Evolutionary conservation across 2,113 vertebrate species (phyloP).

Genomic region (Syngnathus floridae): DNA sequence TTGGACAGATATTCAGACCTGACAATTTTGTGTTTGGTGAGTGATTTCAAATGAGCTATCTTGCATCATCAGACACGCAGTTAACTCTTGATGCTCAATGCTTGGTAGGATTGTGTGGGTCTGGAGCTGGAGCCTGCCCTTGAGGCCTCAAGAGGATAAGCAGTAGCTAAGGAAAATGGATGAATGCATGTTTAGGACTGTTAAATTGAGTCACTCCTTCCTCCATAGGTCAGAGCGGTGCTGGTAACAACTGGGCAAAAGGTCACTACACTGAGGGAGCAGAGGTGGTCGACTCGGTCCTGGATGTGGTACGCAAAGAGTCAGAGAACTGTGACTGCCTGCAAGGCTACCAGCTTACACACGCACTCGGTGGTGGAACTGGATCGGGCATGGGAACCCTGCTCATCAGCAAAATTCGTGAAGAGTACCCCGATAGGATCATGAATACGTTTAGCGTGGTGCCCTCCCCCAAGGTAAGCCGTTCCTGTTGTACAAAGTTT

Average conservation of each 20-base stretch:
- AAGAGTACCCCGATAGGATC: constrained; percentile 5
- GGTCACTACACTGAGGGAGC: constrained; percentile 10
- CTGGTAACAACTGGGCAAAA: constrained; percentile 7
- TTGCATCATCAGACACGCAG: neutral
- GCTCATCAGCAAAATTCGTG: constrained; percentile 10
- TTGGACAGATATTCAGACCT: constrained; percentile 9
- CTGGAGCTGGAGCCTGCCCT: too few species aligned
- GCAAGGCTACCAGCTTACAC: constrained; percentile 5
- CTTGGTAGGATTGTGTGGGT: too few species aligned
- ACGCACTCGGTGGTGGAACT: neutral
- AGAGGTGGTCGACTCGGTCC: constrained; percentile 5
- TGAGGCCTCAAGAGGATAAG: too few species aligned
- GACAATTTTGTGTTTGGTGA: constrained; percentile 12
- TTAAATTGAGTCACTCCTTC: neutral
- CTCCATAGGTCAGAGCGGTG: constrained; percentile 5
- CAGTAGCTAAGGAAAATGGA: neutral
- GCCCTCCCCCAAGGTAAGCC: constrained; percentile 4
- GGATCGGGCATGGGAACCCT: constrained; percentile 6
- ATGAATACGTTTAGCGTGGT: constrained; percentile 7
- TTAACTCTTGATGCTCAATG: neutral
- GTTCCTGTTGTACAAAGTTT: neutral
- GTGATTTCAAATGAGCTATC: neutral
- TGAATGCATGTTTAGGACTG: neutral
- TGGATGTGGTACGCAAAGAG: constrained; percentile 8
- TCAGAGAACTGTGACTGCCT: constrained; percentile 8